Evolutionary conservation across 1,140 invertebrate species (phyloP).

Genomic region (Drosophila pseudoananassae): DNA sequence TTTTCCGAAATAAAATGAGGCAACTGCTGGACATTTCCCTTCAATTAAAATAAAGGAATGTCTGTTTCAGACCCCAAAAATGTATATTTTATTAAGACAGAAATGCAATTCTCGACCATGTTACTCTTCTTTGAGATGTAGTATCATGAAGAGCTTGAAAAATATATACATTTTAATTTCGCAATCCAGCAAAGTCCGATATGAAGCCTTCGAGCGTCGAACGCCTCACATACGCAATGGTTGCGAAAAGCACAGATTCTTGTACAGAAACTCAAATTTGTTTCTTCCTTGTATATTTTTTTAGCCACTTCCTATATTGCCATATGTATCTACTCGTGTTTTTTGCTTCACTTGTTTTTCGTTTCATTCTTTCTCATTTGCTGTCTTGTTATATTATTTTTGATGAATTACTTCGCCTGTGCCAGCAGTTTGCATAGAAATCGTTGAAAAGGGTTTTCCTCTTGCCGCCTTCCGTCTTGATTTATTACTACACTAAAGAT

Average conservation of each 20-base stretch:
- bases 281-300: slow-evolving; percentile 37
- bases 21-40: neutral
- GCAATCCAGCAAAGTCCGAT: slow-evolving; percentile 3
- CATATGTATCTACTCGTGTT: neutral
- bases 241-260: slow-evolving; percentile 25
- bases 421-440: slow-evolving; percentile 52
- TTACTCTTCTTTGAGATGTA: no score
- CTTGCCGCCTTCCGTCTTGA: slow-evolving; percentile 49
- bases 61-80: no score
- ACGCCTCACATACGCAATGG: slow-evolving; percentile 7
- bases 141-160: no score
- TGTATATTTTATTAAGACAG: no score
- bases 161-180: slow-evolving; percentile 12
- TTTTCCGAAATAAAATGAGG: no score
- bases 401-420: slow-evolving; percentile 66
- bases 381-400: slow-evolving; percentile 48
- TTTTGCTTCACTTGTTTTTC: slow-evolving; percentile 5
- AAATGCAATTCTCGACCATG: no score
- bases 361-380: slow-evolving; percentile 34
- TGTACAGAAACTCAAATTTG: slow-evolving; percentile 24
- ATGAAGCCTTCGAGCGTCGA: slow-evolving; percentile 14
- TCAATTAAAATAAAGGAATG: neutral
- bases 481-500: slow-evolving; percentile 52
- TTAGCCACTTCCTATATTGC: slow-evolving; percentile 5
- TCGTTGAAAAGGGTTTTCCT: slow-evolving; percentile 59